Percentiles rank a stretch among this genome's conserved stretches.
These are phyloP conservation scores for Schizopygopsis malacanthus DNA, from an alignment of 2,797 vertebrate species.

Conservation along the genomic window DNA sequence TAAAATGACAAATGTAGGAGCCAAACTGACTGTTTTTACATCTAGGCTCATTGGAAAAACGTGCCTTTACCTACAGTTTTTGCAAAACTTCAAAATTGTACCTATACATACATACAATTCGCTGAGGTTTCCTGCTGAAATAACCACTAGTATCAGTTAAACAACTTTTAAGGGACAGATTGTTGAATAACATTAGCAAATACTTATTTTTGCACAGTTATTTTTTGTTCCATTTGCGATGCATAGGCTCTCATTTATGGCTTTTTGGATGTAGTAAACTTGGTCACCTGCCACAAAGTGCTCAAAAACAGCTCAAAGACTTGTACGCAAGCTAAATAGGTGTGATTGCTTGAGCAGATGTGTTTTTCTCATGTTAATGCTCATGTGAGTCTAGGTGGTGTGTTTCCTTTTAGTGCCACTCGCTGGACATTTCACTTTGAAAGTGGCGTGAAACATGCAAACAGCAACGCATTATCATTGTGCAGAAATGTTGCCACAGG, in stretches of 20 bases:
- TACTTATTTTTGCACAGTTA: neutral
- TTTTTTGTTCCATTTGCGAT: neutral
- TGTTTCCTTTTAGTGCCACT: neutral
- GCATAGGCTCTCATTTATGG: neutral
- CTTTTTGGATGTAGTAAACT: neutral
- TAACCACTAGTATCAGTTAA: neutral
- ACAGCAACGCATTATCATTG: neutral
- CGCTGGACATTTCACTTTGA: neutral
- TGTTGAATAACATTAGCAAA: neutral
- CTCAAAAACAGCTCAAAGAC: neutral
- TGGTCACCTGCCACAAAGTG: neutral
- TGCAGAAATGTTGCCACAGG: neutral
- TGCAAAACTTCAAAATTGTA: neutral
- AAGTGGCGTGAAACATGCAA: neutral
- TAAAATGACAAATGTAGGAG: neutral
- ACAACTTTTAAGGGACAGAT: neutral
- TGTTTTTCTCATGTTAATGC: neutral
- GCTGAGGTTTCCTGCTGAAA: neutral
- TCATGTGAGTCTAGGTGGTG: neutral
- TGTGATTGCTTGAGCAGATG: neutral
- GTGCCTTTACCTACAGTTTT: neutral
- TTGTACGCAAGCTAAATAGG: neutral
- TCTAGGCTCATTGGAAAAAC: neutral
- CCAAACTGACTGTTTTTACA: neutral
- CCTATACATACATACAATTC: neutral